Conservation (phyloP, 2,888 invertebrate species). For the Alviniconcha strummeri region DNA sequence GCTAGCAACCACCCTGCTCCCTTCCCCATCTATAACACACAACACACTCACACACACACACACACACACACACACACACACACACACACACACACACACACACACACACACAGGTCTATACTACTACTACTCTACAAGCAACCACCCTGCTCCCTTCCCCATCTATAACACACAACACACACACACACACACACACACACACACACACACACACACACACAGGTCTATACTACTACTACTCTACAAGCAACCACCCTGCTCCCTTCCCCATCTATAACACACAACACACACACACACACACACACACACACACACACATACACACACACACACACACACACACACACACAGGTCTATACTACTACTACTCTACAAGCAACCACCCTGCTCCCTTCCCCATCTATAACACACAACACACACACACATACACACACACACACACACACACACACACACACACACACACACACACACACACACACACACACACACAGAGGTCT, state of each 20-base stretch:
- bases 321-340: neutral
- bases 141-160: no score
- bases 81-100: slow-evolving; percentile 16
- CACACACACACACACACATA: neutral
- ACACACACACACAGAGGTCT: neutral
- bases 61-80: neutral
- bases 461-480: neutral
- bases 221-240: neutral
- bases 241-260: no score
- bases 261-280: neutral
- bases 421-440: neutral
- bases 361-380: neutral
- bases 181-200: neutral
- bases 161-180: neutral
- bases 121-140: neutral
- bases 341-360: neutral
- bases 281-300: slow-evolving; percentile 1
- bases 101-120: neutral
- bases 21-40: neutral
- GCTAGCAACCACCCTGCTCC: no score
- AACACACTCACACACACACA: slow-evolving; percentile 13
- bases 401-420: neutral
- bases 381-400: no score
- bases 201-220: neutral
- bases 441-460: neutral